Evolutionary conservation across 2,888 invertebrate genomes (phyloP), one percentile per base, ranked within the genome.

Genomic region (Phengaris arion): DNA sequence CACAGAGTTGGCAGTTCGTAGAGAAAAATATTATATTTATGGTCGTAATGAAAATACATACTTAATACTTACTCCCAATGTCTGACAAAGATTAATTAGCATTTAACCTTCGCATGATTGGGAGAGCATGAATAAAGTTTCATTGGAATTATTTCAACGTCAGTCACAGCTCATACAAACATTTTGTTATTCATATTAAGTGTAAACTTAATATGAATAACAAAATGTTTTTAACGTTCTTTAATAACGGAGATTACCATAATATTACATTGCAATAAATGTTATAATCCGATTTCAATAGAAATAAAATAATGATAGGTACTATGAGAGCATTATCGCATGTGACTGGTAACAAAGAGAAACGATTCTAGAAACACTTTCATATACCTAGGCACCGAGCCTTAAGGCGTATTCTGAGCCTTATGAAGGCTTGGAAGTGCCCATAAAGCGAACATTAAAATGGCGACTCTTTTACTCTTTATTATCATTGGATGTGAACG

Each of bases 401-500:
- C 90, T 87, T 88, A 88, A 64, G 64, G 84, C 86, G 85, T 87
- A 88, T 89, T 87, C 87, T 85, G 88, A 87, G 87, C 89, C 90
- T 87, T 88, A 88, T 87, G 87, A 85, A 87, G 86, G 86, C 83
- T 84, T 86, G 88, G 88, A 92, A 92, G 90, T 88, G 86, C 86
- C 90, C 89, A 91, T 93, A 93, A 93, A 93, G 89, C 85, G 88
- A 85, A 88, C 93, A 91, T 92, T 93, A 93, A 92, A 93, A 87
- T 88, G 91, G 87, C 88, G 89, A 92, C 88, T 92, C 92, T 93
- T 93, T 93, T 93, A 93, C 91, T 90, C 89, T 93, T 93, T 93
- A 93, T 93, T 93, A 92, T 93, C 90, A 93, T 93, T 93, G 93
- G 91, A 91, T 92, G 92, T 90, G 92, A 92, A 87, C 89, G 88